Percentiles rank a stretch among this genome's conserved stretches.
Evolutionary conservation across 2,888 invertebrate genomes (phyloP).

Genomic region (Conus canariensis): DNA sequence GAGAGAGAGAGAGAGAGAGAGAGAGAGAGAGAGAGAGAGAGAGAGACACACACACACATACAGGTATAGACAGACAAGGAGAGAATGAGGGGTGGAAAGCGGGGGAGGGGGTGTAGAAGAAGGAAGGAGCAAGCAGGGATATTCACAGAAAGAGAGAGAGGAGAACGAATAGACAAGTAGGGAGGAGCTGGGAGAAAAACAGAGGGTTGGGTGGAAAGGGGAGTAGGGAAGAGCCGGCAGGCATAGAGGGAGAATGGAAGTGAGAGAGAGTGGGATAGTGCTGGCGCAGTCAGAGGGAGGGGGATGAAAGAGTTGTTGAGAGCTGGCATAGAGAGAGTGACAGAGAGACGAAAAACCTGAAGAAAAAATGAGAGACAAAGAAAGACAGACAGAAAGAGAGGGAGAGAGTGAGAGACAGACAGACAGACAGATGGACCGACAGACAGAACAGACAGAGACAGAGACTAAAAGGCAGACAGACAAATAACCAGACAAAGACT

Average conservation of each 20-base stretch:
- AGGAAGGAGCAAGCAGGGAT: too few species aligned
- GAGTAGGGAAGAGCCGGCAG: neutral
- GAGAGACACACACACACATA: neutral
- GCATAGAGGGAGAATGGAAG: neutral
- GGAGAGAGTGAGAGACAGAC: too few species aligned
- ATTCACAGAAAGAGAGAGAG: neutral
- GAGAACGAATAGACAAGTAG: neutral
- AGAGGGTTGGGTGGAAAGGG: neutral
- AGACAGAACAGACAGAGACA: too few species aligned
- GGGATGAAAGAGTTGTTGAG: too few species aligned
- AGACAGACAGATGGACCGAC: too few species aligned
- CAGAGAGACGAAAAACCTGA: neutral
- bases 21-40: neutral
- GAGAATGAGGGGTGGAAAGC: neutral
- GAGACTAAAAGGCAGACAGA: too few species aligned
- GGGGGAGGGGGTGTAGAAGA: too few species aligned
- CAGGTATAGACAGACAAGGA: neutral
- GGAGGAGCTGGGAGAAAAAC: neutral
- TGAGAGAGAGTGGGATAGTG: neutral
- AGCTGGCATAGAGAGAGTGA: neutral
- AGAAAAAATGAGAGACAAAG: too few species aligned
- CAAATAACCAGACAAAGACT: too few species aligned
- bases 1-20: constrained; percentile 6
- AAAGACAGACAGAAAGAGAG: too few species aligned
- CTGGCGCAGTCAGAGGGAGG: too few species aligned